Percentiles rank a stretch among this genome's conserved stretches.
Evolutionary conservation across 2,888 invertebrate genomes (phyloP).

Genomic region (Epiblema foenella): DNA sequence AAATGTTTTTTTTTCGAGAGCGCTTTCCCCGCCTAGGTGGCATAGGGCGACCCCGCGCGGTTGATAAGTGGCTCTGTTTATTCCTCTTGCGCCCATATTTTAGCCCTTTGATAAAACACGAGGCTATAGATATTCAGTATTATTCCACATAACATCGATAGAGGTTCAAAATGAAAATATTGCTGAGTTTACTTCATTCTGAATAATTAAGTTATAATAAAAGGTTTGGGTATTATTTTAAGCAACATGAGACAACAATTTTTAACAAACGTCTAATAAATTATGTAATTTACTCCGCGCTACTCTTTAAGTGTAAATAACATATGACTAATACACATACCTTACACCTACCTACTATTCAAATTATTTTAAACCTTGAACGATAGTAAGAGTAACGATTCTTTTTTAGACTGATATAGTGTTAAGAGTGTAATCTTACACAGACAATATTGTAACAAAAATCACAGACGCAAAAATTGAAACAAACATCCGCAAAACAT

Average conservation of each 20-base stretch:
- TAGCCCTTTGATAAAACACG: constrained; percentile 21
- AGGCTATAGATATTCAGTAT: background rate
- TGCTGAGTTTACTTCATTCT: background rate
- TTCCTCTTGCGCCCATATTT: constrained; percentile 33
- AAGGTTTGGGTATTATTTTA: no score
- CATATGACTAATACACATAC: no score
- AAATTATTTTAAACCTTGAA: no score
- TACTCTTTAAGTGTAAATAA: no score
- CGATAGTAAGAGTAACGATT: background rate
- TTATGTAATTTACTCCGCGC: no score
- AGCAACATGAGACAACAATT: no score
- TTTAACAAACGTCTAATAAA: no score
- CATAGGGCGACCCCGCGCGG: constrained; percentile 39
- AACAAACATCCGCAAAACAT: background rate
- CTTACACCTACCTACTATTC: no score
- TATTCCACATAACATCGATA: background rate
- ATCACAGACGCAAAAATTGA: background rate
- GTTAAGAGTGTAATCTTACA: background rate
- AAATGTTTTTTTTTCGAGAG: constrained; percentile 27
- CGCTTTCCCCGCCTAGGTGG: constrained; percentile 40
- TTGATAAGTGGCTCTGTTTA: constrained; percentile 39
- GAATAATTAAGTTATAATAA: background rate
- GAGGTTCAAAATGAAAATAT: background rate
- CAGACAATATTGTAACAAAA: background rate
- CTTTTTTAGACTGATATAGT: background rate